A percentile compares a stretch with the other conserved stretches of the same genome.
Conservation (phyloP, 2,888 invertebrate genomes). For the Pasiphila rectangulata region DNA sequence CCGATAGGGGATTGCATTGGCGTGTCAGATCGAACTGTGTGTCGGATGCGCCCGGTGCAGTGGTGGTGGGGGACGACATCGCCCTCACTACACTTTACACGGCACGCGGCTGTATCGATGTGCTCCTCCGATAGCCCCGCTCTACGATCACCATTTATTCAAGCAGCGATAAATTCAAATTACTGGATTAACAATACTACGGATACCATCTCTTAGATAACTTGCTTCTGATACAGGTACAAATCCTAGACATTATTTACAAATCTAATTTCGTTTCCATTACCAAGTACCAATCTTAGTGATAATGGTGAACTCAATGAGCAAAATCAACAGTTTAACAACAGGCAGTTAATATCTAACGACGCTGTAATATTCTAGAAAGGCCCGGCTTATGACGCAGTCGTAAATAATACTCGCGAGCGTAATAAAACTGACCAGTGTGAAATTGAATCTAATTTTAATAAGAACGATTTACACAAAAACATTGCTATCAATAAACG, state of each 20-base stretch:
- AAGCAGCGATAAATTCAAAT: constrained; percentile 81
- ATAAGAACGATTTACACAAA: constrained; percentile 57
- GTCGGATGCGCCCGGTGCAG: constrained; percentile 38
- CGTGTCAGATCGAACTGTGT: constrained; percentile 39
- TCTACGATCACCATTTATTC: constrained; percentile 70
- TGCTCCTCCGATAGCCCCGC: constrained; percentile 66
- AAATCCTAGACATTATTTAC: constrained; percentile 26
- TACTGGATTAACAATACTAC: constrained; percentile 79
- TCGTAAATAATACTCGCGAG: constrained; percentile 43
- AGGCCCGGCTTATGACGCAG: constrained; percentile 36
- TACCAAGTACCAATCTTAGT: constrained; percentile 15
- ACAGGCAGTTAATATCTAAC: constrained; percentile 47
- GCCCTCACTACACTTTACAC: constrained; percentile 41
- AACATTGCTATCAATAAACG: constrained; percentile 70
- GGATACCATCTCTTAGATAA: constrained; percentile 71
- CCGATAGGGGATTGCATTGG: constrained; percentile 43
- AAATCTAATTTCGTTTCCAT: constrained; percentile 19
- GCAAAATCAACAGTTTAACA: constrained; percentile 45
- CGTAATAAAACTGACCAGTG: constrained; percentile 43
- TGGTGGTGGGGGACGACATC: constrained; percentile 38
- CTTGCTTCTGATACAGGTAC: constrained; percentile 51
- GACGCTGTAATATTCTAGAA: constrained; percentile 45
- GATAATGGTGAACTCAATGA: constrained; percentile 26
- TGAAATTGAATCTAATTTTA: constrained; percentile 59
- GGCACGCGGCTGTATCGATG: constrained; percentile 59